Evolutionary conservation across 2,113 vertebrate genomes (phyloP).

Genomic region (Mastomys coucha): DNA sequence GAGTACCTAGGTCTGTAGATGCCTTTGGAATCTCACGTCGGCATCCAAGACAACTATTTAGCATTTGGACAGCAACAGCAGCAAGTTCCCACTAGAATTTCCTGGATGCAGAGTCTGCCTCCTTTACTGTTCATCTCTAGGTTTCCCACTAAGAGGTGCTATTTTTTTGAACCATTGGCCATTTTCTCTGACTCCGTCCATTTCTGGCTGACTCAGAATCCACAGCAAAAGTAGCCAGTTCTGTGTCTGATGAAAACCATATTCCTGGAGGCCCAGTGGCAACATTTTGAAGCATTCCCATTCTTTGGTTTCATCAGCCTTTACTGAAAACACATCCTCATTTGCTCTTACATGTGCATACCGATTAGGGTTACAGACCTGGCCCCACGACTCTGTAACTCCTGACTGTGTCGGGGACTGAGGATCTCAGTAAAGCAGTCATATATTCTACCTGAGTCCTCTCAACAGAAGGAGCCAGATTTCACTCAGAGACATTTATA

Average conservation of each 20-base stretch:
- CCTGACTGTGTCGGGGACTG: not conserved
- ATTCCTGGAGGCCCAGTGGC: not conserved
- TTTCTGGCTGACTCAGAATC: not conserved
- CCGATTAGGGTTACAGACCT: not conserved
- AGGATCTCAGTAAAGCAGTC: not conserved
- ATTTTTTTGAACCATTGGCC: constrained; percentile 46
- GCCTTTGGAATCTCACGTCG: not conserved
- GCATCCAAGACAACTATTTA: constrained; percentile 3
- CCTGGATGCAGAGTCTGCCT: not conserved
- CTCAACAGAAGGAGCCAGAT: not conserved
- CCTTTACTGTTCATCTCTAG: constrained; percentile 24
- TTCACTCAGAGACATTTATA: not conserved
- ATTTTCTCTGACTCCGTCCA: not conserved
- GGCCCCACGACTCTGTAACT: not conserved
- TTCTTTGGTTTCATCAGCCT: not conserved
- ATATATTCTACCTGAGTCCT: not conserved
- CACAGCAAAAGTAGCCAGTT: not conserved
- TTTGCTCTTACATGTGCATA: not conserved
- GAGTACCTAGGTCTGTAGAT: not conserved
- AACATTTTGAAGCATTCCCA: not conserved
- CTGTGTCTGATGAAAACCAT: not conserved
- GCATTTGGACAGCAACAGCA: not conserved
- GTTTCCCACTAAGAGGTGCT: constrained; percentile 8
- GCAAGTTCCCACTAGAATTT: constrained; percentile 51
- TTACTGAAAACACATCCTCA: not conserved